phyloP scores from a whole-genome alignment of 53 echinoderm and acorn worm species.

The Crossaster papposus region DNA sequence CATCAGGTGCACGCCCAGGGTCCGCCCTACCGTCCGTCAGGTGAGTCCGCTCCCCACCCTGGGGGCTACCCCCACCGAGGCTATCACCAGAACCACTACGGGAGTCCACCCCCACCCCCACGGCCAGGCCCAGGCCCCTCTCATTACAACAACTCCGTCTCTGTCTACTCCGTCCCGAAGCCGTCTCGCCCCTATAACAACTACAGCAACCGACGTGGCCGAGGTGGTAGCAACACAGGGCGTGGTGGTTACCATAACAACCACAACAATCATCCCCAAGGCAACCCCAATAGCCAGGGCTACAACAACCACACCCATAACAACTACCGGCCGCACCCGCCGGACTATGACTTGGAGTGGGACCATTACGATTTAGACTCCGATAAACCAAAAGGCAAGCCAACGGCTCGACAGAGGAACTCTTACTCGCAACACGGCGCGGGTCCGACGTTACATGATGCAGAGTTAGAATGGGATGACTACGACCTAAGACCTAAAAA shows the following conservation, averaged over 20 bases:
- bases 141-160: slow-evolving; percentile 63
- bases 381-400: slow-evolving; percentile 56
- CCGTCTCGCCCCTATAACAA: slow-evolving; percentile 48
- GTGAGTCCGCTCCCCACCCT: slow-evolving; percentile 30
- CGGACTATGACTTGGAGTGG: slow-evolving; percentile 90
- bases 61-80: slow-evolving; percentile 37
- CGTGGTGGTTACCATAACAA: slow-evolving; percentile 34
- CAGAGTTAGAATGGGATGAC: slow-evolving; percentile 98
- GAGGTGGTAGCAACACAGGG: slow-evolving; percentile 7
- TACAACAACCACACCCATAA: slow-evolving; percentile 68
- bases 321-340: slow-evolving; percentile 55
- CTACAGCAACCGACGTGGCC: slow-evolving; percentile 52
- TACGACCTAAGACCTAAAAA: slow-evolving; percentile 87
- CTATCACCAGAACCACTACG: slow-evolving; percentile 63
- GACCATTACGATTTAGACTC: slow-evolving; percentile 92
- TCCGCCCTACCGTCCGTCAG: slow-evolving; percentile 43
- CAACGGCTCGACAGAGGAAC: slow-evolving; percentile 47
- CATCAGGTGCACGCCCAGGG: slow-evolving; percentile 6
- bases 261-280: slow-evolving; percentile 57
- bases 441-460: slow-evolving; percentile 61
- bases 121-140: slow-evolving; percentile 17
- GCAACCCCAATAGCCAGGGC: slow-evolving; percentile 34
- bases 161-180: slow-evolving; percentile 61
- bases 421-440: slow-evolving; percentile 63
- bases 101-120: neutral